phyloP scores from a whole-genome alignment of 2,888 invertebrate genomes.

The Platypus cylindrus region DNA sequence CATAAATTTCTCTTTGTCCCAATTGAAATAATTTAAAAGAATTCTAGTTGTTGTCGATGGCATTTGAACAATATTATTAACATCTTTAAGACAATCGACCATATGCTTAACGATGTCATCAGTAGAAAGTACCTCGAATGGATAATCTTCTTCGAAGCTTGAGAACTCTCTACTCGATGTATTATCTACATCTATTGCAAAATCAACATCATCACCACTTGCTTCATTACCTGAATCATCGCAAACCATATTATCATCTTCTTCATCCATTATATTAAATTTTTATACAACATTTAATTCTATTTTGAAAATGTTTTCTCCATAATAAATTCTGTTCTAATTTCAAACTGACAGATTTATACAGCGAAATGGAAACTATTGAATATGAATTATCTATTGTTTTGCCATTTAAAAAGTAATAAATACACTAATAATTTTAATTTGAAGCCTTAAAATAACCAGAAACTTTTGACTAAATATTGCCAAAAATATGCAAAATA shows the following conservation, averaged over 20 bases:
- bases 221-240: conserved; percentile 90
- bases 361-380: too few relatives aligned
- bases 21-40: conserved; percentile 93
- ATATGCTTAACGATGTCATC: conserved; percentile 96
- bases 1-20: conserved; percentile 98
- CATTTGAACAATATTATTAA: conserved; percentile 89
- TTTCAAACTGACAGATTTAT: conserved; percentile 11
- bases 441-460: too few relatives aligned
- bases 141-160: conserved; percentile 80
- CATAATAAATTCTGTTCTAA: conserved; percentile 6
- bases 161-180: conserved; percentile 65
- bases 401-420: too few relatives aligned
- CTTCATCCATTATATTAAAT: conserved; percentile 72
- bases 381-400: too few relatives aligned
- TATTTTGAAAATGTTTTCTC: conserved; percentile 3
- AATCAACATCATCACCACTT: conserved; percentile 89
- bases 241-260: conserved; percentile 78
- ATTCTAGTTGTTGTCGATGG: conserved; percentile 84
- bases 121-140: conserved; percentile 87
- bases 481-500: too few relatives aligned
- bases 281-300: conserved; percentile 9
- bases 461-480: too few relatives aligned
- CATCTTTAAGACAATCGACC: conserved; percentile 94
- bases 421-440: too few relatives aligned
- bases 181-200: conserved; percentile 76